These are phyloP conservation scores for Ips typographus DNA, from an alignment of 1,140 invertebrate species.

Conservation along the genomic window DNA sequence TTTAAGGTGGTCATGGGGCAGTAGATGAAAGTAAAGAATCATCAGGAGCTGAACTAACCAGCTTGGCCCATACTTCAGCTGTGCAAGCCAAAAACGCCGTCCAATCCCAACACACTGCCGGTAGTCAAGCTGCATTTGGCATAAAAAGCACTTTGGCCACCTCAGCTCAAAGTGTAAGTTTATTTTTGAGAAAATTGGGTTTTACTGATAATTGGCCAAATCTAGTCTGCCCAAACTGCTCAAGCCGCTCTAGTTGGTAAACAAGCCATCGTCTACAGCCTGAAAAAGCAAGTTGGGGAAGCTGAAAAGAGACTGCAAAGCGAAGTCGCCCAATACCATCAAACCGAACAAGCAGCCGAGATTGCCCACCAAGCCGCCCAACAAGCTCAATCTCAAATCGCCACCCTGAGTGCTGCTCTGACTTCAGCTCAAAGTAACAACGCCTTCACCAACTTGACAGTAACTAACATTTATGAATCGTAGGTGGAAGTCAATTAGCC, in stretches of 20 bases:
- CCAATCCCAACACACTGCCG: slow-evolving; percentile 42
- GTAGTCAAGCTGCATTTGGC: slow-evolving; percentile 43
- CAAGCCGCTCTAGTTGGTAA: slow-evolving; percentile 44
- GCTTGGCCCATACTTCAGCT: slow-evolving; percentile 41
- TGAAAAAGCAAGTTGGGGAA: slow-evolving; percentile 38
- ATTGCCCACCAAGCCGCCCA: slow-evolving; percentile 38
- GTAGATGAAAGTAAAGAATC: slow-evolving; percentile 30
- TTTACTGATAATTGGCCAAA: background rate
- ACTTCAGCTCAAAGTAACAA: slow-evolving; percentile 37
- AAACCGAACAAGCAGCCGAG: slow-evolving; percentile 36
- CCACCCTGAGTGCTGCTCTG: slow-evolving; percentile 36
- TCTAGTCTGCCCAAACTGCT: slow-evolving; percentile 42
- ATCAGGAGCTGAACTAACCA: slow-evolving; percentile 40
- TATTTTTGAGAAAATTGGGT: background rate
- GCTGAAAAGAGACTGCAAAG: slow-evolving; percentile 39
- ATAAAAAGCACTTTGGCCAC: slow-evolving; percentile 41
- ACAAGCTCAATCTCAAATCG: slow-evolving; percentile 38
- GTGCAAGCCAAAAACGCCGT: slow-evolving; percentile 43
- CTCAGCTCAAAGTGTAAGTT: slow-evolving; percentile 40
- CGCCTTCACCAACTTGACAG: background rate
- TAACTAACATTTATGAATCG: background rate
- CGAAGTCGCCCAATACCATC: slow-evolving; percentile 40
- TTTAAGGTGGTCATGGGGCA: slow-evolving; percentile 1
- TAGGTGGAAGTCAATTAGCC: slow-evolving; percentile 35
- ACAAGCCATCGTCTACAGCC: slow-evolving; percentile 39